Percentiles rank a stretch among this genome's conserved stretches.
Conservation (phyloP, 2,113 vertebrate species). For the Pagrus major region DNA sequence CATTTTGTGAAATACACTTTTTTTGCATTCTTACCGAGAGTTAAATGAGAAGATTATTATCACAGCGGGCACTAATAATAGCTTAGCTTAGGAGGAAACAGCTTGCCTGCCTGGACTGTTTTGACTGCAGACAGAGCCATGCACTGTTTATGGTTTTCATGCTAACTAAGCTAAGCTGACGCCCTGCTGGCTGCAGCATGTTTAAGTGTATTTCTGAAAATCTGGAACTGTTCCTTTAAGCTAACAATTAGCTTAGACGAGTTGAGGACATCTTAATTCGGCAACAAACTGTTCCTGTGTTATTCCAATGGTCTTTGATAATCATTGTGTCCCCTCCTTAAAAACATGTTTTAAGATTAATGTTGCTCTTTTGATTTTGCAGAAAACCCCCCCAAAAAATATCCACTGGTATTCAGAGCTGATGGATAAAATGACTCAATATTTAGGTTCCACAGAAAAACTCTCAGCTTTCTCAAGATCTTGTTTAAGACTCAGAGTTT, state of each 20-base stretch:
- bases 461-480: background rate
- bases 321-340: too few relatives aligned
- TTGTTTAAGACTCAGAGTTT: background rate
- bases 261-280: background rate
- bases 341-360: background rate
- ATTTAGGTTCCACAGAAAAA: background rate
- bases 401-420: too few relatives aligned
- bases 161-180: slow-evolving; percentile 14
- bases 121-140: background rate
- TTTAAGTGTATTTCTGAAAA: background rate
- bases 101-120: background rate
- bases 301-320: background rate
- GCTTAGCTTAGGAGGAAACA: background rate
- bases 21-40: background rate
- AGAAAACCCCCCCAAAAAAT: too few relatives aligned
- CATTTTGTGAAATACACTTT: background rate
- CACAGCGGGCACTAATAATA: background rate
- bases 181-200: background rate
- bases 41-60: background rate
- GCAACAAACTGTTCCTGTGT: background rate
- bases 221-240: background rate
- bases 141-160: background rate
- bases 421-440: background rate
- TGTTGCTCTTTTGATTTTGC: too few relatives aligned
- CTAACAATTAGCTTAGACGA: background rate